phyloP scores from a whole-genome alignment of 92 coral and sea anemone genomes.

The Palythoa caribaeorum region DNA sequence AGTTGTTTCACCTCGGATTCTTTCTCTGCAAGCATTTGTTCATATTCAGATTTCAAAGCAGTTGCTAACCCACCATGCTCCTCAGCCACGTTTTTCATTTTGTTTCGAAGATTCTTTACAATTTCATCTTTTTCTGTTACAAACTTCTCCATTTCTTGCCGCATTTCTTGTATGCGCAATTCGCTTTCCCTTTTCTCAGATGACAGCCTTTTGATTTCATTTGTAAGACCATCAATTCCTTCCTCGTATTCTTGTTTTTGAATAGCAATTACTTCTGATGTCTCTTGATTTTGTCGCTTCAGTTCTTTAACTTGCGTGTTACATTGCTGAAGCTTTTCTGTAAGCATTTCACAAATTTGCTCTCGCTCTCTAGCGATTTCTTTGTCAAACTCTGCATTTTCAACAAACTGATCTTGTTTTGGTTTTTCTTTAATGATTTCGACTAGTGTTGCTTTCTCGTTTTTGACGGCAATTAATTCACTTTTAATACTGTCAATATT shows the following conservation, averaged over 20 bases:
- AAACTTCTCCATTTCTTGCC: slow-evolving; percentile 79
- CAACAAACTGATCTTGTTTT: slow-evolving; percentile 27
- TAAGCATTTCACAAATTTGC: slow-evolving; percentile 39
- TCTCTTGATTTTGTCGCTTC: slow-evolving; percentile 38
- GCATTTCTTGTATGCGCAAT: slow-evolving; percentile 77
- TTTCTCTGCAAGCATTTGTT: slow-evolving; percentile 58
- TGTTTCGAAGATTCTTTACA: slow-evolving; percentile 59
- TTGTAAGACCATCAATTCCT: slow-evolving; percentile 38
- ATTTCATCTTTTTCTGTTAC: slow-evolving; percentile 74
- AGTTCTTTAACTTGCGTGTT: slow-evolving; percentile 46
- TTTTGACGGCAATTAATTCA: background rate
- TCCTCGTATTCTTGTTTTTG: slow-evolving; percentile 74
- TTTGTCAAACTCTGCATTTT: slow-evolving; percentile 42
- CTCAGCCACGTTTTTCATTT: slow-evolving; percentile 53
- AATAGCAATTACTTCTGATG: slow-evolving; percentile 25
- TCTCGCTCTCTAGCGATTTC: slow-evolving; percentile 49
- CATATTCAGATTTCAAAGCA: slow-evolving; percentile 61
- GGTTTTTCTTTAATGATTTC: slow-evolving; percentile 21
- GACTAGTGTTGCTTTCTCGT: slow-evolving; percentile 23
- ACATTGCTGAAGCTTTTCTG: slow-evolving; percentile 24
- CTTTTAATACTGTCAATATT: slow-evolving; percentile 26
- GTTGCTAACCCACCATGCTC: slow-evolving; percentile 59
- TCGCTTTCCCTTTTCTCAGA: slow-evolving; percentile 83
- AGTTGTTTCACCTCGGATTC: slow-evolving; percentile 46
- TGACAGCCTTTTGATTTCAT: slow-evolving; percentile 52